Evolutionary conservation across 2,113 vertebrate genomes (phyloP).

Genomic region (Poicephalus meyeri): DNA sequence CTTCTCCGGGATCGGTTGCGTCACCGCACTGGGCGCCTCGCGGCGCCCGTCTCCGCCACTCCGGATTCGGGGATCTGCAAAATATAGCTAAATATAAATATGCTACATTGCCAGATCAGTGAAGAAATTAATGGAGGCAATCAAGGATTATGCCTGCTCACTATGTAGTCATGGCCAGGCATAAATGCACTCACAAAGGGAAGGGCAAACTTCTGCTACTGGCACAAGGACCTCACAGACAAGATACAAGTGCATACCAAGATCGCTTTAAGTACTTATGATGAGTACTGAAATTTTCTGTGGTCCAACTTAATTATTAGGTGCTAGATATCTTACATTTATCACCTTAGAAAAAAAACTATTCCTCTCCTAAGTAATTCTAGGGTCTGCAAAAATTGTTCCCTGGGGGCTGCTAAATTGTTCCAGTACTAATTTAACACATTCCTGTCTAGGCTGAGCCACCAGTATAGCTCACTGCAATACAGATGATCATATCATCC

Average conservation of each 20-base stretch:
- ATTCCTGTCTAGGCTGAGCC: not conserved
- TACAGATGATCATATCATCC: not conserved
- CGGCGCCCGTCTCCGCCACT: too few relatives aligned
- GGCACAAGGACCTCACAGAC: not conserved
- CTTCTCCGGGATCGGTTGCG: too few relatives aligned
- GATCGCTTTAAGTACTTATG: not conserved
- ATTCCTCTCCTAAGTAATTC: not conserved
- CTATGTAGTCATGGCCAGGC: not conserved
- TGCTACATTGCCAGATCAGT: not conserved
- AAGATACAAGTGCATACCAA: not conserved
- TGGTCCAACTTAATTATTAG: not conserved
- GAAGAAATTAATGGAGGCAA: not conserved
- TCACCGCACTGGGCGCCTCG: too few relatives aligned
- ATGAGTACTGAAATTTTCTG: not conserved
- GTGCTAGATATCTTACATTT: not conserved
- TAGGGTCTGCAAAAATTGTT: not conserved
- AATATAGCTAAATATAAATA: not conserved
- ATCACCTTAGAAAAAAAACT: not conserved
- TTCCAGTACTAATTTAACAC: not conserved
- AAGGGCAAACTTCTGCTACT: not conserved
- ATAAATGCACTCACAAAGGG: not conserved
- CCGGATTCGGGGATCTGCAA: too few relatives aligned
- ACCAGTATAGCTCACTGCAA: not conserved
- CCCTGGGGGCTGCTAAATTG: not conserved
- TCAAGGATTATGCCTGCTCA: not conserved